Evolutionary conservation across 2,797 vertebrate genomes (phyloP).

Genomic region (Phrynocephalus forsythii): DNA sequence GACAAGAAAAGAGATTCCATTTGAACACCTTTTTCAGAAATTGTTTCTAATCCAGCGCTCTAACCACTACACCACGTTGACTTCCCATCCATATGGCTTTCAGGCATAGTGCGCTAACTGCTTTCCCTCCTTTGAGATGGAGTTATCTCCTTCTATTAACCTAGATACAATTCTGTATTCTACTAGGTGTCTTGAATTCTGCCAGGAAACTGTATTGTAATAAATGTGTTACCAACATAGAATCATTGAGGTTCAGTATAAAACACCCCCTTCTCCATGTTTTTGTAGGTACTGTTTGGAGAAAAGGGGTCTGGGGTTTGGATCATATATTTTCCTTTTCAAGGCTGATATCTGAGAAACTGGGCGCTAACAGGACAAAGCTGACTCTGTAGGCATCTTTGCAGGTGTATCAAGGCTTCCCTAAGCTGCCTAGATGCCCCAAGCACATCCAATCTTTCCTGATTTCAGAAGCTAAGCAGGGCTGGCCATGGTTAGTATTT

Average conservation of each 20-base stretch:
- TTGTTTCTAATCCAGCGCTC: background rate
- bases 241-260: background rate
- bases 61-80: background rate
- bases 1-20: too few relatives aligned
- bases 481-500: too few relatives aligned
- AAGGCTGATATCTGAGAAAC: background rate
- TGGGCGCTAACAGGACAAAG: too few relatives aligned
- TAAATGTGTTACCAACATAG: background rate
- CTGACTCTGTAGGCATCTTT: too few relatives aligned
- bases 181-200: background rate
- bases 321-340: background rate
- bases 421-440: too few relatives aligned
- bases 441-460: too few relatives aligned
- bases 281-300: background rate
- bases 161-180: background rate
- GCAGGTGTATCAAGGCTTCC: slow-evolving; percentile 16
- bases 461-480: too few relatives aligned
- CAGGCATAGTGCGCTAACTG: background rate
- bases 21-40: too few relatives aligned
- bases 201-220: background rate
- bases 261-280: background rate
- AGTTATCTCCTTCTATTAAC: background rate
- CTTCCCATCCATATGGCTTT: background rate
- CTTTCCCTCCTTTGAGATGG: background rate
- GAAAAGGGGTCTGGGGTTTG: background rate